phyloP scores from a whole-genome alignment of 2,797 vertebrate species.

The Mus caroli region DNA sequence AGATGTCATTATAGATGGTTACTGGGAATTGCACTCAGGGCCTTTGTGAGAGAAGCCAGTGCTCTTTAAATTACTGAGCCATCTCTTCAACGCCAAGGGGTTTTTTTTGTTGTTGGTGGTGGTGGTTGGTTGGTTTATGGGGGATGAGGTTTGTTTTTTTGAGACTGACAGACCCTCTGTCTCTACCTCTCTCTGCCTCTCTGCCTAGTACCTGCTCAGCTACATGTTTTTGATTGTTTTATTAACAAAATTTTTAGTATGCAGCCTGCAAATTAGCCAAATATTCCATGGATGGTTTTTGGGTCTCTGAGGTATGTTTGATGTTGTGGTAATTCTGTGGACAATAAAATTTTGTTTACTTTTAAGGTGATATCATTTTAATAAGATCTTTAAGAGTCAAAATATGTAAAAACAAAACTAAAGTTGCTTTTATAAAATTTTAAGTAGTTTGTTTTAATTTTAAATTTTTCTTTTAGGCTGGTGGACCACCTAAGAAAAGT shows the following conservation, averaged over 20 bases:
- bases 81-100: not conserved
- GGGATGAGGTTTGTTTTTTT: not conserved
- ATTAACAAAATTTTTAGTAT: conserved; percentile 60
- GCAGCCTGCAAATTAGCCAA: not conserved
- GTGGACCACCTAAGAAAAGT: conserved; percentile 93
- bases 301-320: not conserved
- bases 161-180: not conserved
- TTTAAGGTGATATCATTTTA: not conserved
- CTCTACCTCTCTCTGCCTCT: not conserved
- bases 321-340: conserved; percentile 42
- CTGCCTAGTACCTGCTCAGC: not conserved
- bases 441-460: conserved; percentile 63
- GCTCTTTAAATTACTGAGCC: not conserved
- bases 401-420: not conserved
- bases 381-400: conserved; percentile 29
- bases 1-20: not conserved
- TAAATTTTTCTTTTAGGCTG: conserved; percentile 87
- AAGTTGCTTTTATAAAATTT: conserved; percentile 39
- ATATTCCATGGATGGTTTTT: not conserved
- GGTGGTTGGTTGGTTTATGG: no score
- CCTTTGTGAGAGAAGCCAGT: not conserved
- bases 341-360: not conserved
- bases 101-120: not conserved
- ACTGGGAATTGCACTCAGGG: not conserved
- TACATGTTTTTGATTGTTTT: not conserved